phyloP scores from a whole-genome alignment of 92 coral and sea anemone genomes.

The Ricordea florida region DNA sequence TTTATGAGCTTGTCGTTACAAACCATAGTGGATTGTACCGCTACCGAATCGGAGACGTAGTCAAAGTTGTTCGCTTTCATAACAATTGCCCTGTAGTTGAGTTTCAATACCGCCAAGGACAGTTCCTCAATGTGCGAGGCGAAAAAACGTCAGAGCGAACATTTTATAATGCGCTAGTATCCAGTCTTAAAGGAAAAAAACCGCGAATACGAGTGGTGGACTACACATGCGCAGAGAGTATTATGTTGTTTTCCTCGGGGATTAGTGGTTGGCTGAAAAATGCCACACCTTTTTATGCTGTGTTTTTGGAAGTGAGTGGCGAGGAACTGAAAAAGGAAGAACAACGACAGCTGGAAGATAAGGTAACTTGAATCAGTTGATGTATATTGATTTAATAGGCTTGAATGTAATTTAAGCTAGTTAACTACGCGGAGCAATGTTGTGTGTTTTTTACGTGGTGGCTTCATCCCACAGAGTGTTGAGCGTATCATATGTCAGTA shows the following conservation, averaged over 20 bases:
- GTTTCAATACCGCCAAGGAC: conserved; percentile 63
- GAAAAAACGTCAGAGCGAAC: conserved; percentile 54
- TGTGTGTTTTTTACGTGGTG: no score
- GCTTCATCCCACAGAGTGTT: no score
- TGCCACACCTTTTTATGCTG: conserved; percentile 41
- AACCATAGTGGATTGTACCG: conserved; percentile 53
- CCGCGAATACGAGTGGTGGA: conserved; percentile 31
- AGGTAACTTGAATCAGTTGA: no score
- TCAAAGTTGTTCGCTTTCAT: conserved; percentile 47
- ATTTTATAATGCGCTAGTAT: conserved; percentile 39
- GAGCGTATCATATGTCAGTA: no score
- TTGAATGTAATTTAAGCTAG: no score
- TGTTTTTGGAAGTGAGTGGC: conserved; percentile 35
- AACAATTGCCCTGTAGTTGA: conserved; percentile 52
- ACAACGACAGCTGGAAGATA: neutral
- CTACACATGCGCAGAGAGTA: conserved; percentile 59
- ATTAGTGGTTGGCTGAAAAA: neutral
- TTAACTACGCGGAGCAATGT: no score
- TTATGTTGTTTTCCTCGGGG: conserved; percentile 11
- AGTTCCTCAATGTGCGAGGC: conserved; percentile 48
- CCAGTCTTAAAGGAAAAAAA: neutral
- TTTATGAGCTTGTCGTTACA: conserved; percentile 50
- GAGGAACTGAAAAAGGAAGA: neutral
- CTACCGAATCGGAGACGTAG: conserved; percentile 57
- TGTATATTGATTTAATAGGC: no score